Conservation (phyloP, 2,113 vertebrate species). For the Carettochelys insculpta region DNA sequence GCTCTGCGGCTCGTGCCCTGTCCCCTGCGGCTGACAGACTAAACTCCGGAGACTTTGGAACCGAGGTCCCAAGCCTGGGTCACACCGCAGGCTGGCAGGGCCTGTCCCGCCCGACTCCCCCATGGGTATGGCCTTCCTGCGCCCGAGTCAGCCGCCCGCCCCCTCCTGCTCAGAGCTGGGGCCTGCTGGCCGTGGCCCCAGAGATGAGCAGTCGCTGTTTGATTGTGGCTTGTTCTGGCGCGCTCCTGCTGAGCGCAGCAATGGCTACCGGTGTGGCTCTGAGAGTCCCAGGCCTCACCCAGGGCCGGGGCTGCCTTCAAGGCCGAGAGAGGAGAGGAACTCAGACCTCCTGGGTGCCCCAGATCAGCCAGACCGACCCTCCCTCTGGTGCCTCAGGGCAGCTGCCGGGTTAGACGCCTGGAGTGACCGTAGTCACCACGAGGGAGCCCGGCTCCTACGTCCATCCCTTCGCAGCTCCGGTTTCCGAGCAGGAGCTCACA, state of each 20-base stretch:
- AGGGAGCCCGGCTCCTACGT: not conserved
- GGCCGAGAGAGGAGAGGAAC: not conserved
- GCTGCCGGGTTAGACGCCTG: not conserved
- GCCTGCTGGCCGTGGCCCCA: not conserved
- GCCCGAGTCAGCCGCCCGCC: not conserved
- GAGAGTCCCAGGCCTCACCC: not conserved
- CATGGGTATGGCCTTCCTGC: not conserved
- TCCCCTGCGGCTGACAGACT: not conserved
- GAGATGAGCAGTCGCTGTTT: accelerated
- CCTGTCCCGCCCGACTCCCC: too few species aligned
- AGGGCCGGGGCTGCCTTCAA: not conserved
- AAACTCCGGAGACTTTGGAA: not conserved
- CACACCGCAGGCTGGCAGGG: too few species aligned
- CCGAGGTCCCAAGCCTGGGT: not conserved
- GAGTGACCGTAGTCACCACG: too few species aligned
- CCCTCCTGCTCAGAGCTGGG: not conserved
- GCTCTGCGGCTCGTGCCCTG: not conserved
- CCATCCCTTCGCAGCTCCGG: not conserved
- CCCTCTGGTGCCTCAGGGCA: too few species aligned
- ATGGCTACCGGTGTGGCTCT: too few species aligned
- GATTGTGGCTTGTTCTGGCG: not conserved
- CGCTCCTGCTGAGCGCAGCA: not conserved
- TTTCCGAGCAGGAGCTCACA: not conserved
- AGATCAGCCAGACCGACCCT: too few species aligned
- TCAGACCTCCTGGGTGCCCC: not conserved